Conservation (phyloP, 2,113 vertebrate species). For the Pteropus alecto region DNA sequence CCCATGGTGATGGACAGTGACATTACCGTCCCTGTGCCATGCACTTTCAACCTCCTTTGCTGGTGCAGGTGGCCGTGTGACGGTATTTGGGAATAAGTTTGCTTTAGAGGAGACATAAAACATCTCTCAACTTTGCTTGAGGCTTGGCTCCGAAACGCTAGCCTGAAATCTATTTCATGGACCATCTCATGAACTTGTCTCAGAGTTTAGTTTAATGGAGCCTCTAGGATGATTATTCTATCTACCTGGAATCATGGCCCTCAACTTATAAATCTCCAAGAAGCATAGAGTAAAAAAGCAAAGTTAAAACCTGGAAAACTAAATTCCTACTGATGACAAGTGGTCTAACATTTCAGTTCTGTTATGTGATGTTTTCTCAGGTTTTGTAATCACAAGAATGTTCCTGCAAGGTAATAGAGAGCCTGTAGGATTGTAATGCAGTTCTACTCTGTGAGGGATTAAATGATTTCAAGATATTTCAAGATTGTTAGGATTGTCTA, state of each 20-base stretch:
- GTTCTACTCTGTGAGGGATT: neutral
- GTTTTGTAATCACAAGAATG: neutral
- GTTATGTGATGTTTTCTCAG: neutral
- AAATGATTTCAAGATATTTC: neutral
- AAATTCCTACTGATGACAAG: neutral
- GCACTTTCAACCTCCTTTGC: neutral
- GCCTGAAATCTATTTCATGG: neutral
- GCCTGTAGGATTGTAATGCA: neutral
- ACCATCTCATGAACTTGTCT: neutral
- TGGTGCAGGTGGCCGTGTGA: neutral
- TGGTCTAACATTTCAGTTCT: neutral
- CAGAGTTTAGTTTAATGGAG: neutral
- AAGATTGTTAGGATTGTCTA: neutral
- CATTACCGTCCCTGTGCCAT: neutral
- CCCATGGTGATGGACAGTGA: neutral
- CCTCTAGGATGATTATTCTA: neutral
- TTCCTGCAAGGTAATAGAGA: neutral
- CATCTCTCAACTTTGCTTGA: neutral
- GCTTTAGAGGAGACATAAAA: neutral
- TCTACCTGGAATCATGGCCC: neutral
- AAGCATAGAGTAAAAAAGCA: neutral
- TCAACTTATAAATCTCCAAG: neutral
- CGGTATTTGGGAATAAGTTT: neutral
- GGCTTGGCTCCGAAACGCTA: neutral
- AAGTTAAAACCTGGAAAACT: neutral